A percentile compares a stretch with the other conserved stretches of the same genome.
Conservation (phyloP, 2,888 invertebrate genomes). For the Stenodema calcarata region DNA sequence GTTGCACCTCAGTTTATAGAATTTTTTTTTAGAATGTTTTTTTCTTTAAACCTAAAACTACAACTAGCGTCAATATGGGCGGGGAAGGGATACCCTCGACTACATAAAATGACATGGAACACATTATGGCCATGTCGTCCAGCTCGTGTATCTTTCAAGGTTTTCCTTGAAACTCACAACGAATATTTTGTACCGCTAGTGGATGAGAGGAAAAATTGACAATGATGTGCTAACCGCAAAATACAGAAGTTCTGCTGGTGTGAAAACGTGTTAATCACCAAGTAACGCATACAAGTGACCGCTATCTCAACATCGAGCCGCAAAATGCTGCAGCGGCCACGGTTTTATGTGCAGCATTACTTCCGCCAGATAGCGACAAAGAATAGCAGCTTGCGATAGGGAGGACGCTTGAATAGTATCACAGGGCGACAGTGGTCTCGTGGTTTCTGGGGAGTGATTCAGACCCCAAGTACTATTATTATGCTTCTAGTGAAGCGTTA, state of each 20-base stretch:
- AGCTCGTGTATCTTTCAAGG: too few relatives aligned
- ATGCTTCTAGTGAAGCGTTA: not conserved
- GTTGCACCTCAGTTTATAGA: too few relatives aligned
- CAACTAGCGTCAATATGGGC: too few relatives aligned
- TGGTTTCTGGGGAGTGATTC: not conserved
- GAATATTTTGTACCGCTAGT: too few relatives aligned
- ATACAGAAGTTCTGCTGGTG: not conserved
- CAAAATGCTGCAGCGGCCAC: not conserved
- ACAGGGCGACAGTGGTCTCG: not conserved
- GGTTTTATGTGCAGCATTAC: not conserved
- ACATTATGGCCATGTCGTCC: too few relatives aligned
- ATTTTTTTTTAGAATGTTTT: too few relatives aligned
- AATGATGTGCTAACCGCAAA: too few relatives aligned
- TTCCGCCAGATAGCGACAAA: not conserved
- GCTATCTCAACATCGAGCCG: not conserved
- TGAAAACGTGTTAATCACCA: not conserved
- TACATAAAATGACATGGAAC: too few relatives aligned
- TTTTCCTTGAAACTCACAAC: too few relatives aligned
- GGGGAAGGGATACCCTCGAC: too few relatives aligned
- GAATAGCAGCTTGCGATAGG: not conserved
- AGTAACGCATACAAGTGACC: not conserved
- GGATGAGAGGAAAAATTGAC: too few relatives aligned
- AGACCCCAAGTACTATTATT: not conserved
- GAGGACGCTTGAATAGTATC: slow-evolving; percentile 5
- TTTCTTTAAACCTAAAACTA: too few relatives aligned